These are phyloP conservation scores for Thalassaphorura encarpata DNA, from an alignment of 1,140 invertebrate genomes.

Conservation along the genomic window DNA sequence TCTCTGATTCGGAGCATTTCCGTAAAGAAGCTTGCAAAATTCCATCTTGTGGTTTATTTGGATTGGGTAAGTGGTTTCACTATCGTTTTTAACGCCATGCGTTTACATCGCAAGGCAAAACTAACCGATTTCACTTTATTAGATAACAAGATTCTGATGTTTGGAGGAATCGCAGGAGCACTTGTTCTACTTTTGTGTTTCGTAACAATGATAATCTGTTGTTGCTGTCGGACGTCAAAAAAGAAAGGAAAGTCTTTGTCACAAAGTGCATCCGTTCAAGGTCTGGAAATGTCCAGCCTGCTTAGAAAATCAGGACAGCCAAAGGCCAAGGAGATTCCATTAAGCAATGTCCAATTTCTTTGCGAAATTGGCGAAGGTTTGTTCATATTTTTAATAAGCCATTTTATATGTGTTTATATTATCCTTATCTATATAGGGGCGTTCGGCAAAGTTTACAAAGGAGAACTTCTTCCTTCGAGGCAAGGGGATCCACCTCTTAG, in stretches of 20 bases:
- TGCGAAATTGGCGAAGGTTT: constrained; percentile 93
- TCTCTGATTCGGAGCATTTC: constrained; percentile 49
- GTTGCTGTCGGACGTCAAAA: constrained; percentile 34
- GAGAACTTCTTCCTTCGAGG: constrained; percentile 65
- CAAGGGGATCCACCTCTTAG: constrained; percentile 50
- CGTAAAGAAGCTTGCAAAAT: constrained; percentile 68
- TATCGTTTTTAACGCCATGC: not conserved
- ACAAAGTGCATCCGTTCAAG: constrained; percentile 43
- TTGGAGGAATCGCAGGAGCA: constrained; percentile 23
- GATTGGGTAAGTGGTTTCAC: constrained; percentile 15
- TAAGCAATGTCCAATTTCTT: constrained; percentile 75
- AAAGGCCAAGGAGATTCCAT: constrained; percentile 54
- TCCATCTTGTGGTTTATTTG: constrained; percentile 60
- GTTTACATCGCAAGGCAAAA: no score
- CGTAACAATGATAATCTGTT: constrained; percentile 30
- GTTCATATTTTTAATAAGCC: constrained; percentile 45
- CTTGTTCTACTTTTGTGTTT: constrained; percentile 19
- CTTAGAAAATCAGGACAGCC: constrained; percentile 47
- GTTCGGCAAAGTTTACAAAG: constrained; percentile 77
- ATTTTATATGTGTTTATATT: not conserved
- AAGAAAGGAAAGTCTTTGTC: constrained; percentile 20
- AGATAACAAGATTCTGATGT: constrained; percentile 27
- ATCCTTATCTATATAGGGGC: constrained; percentile 38
- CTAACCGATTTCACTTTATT: constrained; percentile 2
- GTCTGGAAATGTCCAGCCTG: constrained; percentile 67